A percentile compares a stretch with the other conserved stretches of the same genome.
Conservation (phyloP, 2,113 vertebrate species). For the Hemiprocne comata region DNA sequence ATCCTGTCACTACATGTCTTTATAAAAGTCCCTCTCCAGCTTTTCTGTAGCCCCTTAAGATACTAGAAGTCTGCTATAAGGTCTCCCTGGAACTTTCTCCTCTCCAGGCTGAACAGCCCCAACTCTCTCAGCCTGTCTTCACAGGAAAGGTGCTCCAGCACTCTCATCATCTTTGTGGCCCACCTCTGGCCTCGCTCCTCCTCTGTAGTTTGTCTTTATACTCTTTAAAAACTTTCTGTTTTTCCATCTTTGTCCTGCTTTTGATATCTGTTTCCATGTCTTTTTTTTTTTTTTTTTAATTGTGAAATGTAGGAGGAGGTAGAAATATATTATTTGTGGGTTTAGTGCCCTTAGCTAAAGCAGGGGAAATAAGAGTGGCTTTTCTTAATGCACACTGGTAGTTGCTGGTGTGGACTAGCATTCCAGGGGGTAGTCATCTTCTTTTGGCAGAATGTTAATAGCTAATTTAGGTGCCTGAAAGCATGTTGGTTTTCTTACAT, state of each 20-base stretch:
- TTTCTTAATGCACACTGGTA: neutral
- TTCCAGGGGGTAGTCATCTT: neutral
- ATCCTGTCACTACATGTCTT: too few relatives aligned
- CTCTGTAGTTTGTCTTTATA: neutral
- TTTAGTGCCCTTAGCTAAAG: neutral
- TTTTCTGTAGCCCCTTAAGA: too few relatives aligned
- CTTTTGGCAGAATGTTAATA: neutral
- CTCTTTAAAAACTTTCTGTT: neutral
- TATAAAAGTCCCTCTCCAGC: too few relatives aligned
- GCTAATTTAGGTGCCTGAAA: neutral
- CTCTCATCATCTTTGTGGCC: too few relatives aligned
- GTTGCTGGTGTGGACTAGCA: neutral
- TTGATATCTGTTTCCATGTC: neutral
- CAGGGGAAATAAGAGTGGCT: neutral
- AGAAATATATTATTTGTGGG: neutral
- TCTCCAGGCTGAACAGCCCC: too few relatives aligned
- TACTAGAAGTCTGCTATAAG: too few relatives aligned
- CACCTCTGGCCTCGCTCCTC: too few relatives aligned
- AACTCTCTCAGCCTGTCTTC: too few relatives aligned
- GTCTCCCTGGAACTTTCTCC: too few relatives aligned
- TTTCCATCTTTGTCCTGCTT: neutral
- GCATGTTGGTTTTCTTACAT: neutral
- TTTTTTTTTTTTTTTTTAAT: neutral
- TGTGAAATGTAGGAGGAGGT: neutral
- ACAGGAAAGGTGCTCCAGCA: too few relatives aligned